Evolutionary conservation across 2,113 vertebrate genomes (phyloP).

Genomic region (Ciconia boyciana): DNA sequence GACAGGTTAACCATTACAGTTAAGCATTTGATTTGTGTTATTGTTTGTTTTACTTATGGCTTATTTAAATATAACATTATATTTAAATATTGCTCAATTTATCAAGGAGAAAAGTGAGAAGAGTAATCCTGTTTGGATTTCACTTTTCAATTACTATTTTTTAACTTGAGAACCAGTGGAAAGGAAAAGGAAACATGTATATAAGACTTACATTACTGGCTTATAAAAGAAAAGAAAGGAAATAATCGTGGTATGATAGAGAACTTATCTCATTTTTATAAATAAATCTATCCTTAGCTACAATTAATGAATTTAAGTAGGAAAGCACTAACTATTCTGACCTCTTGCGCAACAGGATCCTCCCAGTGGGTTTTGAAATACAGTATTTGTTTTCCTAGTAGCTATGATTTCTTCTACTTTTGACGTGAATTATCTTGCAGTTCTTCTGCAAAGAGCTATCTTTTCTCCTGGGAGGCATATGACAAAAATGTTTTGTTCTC

Average conservation of each 20-base stretch:
- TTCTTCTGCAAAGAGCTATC: not conserved
- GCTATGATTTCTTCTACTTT: slow-evolving; percentile 21
- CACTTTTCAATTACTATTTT: not conserved
- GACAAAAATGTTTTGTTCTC: slow-evolving; percentile 34
- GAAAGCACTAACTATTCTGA: not conserved
- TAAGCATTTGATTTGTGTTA: not conserved
- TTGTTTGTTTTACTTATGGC: not conserved
- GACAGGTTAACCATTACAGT: not conserved
- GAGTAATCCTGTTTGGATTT: not conserved
- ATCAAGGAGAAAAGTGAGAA: not conserved
- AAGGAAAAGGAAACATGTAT: not conserved
- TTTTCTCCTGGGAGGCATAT: not conserved
- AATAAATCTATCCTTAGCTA: not conserved
- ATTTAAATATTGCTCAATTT: not conserved
- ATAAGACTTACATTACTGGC: not conserved
- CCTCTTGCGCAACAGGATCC: slow-evolving; percentile 16
- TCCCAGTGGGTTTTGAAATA: slow-evolving; percentile 48
- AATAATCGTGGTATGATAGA: not conserved
- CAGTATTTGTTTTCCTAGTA: slow-evolving; percentile 58
- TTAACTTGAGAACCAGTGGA: not conserved
- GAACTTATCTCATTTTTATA: not conserved
- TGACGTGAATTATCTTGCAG: not conserved
- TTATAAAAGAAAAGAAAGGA: not conserved
- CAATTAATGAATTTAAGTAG: not conserved
- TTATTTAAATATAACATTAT: not conserved